A percentile compares a stretch with the other conserved stretches of the same genome.
phyloP scores from a whole-genome alignment of 2,113 vertebrate genomes.

The Perca flavescens region DNA sequence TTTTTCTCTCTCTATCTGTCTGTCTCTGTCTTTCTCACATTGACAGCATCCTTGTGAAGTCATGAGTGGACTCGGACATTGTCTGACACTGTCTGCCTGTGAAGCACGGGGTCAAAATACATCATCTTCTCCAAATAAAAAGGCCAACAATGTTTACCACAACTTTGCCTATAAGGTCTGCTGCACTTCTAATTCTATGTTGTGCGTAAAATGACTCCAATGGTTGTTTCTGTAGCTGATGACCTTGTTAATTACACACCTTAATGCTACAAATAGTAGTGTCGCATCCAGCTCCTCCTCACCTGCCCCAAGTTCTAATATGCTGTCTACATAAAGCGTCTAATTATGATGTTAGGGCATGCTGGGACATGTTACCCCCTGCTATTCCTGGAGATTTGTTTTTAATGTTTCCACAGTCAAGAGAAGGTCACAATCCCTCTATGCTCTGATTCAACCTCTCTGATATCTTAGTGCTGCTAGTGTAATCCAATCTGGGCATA shows the following conservation, averaged over 20 bases:
- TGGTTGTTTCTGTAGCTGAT: slow-evolving; percentile 31
- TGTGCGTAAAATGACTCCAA: slow-evolving; percentile 23
- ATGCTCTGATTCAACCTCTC: slow-evolving; percentile 53
- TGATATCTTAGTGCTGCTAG: slow-evolving; percentile 39
- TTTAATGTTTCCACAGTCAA: slow-evolving; percentile 50
- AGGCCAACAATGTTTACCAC: not conserved
- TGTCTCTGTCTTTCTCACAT: slow-evolving; percentile 6
- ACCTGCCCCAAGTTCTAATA: slow-evolving; percentile 31
- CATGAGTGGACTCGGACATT: not conserved
- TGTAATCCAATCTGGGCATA: slow-evolving; percentile 72
- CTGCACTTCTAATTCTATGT: slow-evolving; percentile 19
- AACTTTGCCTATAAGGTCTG: not conserved
- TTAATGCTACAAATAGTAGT: slow-evolving; percentile 37
- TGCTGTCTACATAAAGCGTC: slow-evolving; percentile 34
- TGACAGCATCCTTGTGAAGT: slow-evolving; percentile 12
- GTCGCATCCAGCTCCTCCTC: slow-evolving; percentile 11
- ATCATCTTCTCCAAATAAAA: not conserved
- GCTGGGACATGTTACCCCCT: slow-evolving; percentile 43
- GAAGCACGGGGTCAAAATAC: not conserved
- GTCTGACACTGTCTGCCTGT: slow-evolving; percentile 27
- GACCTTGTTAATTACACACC: slow-evolving; percentile 55
- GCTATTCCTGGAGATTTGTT: slow-evolving; percentile 43
- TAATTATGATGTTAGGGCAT: slow-evolving; percentile 53
- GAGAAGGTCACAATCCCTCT: slow-evolving; percentile 34
- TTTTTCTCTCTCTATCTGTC: slow-evolving; percentile 13